Conservation (phyloP, 2,888 invertebrate genomes). For the Pegoplata infirma region DNA sequence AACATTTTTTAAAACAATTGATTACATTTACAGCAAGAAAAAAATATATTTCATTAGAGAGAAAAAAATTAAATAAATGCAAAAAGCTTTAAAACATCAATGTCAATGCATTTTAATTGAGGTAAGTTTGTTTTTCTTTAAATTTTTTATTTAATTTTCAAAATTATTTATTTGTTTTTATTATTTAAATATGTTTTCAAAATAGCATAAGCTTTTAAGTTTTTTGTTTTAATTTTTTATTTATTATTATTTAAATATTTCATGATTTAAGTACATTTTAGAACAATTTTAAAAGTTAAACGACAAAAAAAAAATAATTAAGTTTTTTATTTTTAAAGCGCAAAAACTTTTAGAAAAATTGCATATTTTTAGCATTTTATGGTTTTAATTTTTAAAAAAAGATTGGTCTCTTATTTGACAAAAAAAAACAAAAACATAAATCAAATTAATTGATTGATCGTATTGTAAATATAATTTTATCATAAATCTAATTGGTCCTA, state of each 20-base stretch:
- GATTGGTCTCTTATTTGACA: neutral
- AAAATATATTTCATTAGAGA: neutral
- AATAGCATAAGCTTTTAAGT: slow-evolving; percentile 43
- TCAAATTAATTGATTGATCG: slow-evolving; percentile 60
- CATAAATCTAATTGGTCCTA: slow-evolving; percentile 22
- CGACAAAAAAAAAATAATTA: slow-evolving; percentile 43
- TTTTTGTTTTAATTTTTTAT: neutral
- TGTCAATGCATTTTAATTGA: slow-evolving; percentile 31
- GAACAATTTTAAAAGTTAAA: slow-evolving; percentile 36
- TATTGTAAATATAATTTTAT: slow-evolving; percentile 34
- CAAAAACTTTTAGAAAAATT: slow-evolving; percentile 65
- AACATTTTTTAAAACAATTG: neutral
- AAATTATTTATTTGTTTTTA: slow-evolving; percentile 6
- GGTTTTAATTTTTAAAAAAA: slow-evolving; percentile 36
- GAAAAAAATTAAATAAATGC: neutral
- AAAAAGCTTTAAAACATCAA: slow-evolving; percentile 32
- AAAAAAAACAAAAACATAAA: slow-evolving; percentile 36
- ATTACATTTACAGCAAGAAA: neutral
- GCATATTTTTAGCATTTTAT: slow-evolving; percentile 61
- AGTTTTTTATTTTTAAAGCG: slow-evolving; percentile 55
- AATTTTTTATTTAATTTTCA: slow-evolving; percentile 5
- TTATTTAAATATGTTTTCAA: neutral
- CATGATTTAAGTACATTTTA: slow-evolving; percentile 40
- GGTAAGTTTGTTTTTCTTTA: slow-evolving; percentile 41
- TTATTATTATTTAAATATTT: neutral